Evolutionary conservation across 53 echinoderm and acorn worm species (phyloP).

Genomic region (Arbacia lixula): DNA sequence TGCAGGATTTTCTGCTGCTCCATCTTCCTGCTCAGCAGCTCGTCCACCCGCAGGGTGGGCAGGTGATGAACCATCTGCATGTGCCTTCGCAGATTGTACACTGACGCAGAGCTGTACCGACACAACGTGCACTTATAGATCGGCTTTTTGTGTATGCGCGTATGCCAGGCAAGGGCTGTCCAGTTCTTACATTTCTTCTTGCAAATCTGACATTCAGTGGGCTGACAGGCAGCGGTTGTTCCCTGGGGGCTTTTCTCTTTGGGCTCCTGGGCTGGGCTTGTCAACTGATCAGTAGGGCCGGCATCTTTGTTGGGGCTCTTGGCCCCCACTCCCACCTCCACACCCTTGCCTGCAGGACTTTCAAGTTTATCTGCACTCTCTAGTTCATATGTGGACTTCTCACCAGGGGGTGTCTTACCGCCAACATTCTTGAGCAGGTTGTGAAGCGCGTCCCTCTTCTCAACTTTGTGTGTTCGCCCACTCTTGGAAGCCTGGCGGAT

Average conservation of each 20-base stretch:
- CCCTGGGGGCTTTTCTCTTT: slow-evolving; percentile 43
- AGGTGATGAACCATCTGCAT: slow-evolving; percentile 78
- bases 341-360: not conserved
- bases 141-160: slow-evolving; percentile 87
- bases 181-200: slow-evolving; percentile 96
- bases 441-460: slow-evolving; percentile 84
- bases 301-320: slow-evolving; percentile 2
- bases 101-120: slow-evolving; percentile 68
- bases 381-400: not conserved
- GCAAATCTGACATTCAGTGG: slow-evolving; percentile 81
- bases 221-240: slow-evolving; percentile 14
- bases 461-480: slow-evolving; percentile 37
- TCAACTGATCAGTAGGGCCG: not conserved
- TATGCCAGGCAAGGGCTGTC: slow-evolving; percentile 96
- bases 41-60: slow-evolving; percentile 71
- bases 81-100: slow-evolving; percentile 86
- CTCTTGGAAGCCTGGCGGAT: slow-evolving; percentile 80
- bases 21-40: slow-evolving; percentile 61
- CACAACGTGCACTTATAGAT: slow-evolving; percentile 89
- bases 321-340: slow-evolving; percentile 24
- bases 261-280: slow-evolving; percentile 33
- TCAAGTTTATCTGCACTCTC: not conserved
- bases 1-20: slow-evolving; percentile 57
- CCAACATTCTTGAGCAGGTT: slow-evolving; percentile 67
- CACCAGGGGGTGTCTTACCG: not conserved